Evolutionary conservation across 2,888 invertebrate species (phyloP), one percentile per base, ranked within the genome.

Genomic region (Drosophila siamana): DNA sequence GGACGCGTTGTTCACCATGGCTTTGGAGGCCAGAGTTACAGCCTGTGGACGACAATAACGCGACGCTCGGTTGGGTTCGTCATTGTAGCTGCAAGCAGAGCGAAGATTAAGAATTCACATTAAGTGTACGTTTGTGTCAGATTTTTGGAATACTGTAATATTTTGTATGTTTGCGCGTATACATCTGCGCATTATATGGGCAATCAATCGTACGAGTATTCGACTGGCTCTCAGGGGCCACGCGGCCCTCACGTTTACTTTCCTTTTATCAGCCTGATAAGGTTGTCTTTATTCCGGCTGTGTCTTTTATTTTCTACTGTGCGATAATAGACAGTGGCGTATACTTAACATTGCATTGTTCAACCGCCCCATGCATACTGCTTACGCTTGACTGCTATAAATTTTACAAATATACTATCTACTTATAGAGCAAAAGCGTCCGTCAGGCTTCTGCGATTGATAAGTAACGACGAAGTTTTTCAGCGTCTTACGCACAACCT

Each of bases 21-120:
- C 91, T 81, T 91, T 89, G 54, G 91, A 91, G 68, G 90, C 91
- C 64, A 92, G 80, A 65, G 90, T 91, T 69, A 91, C 89, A 69
- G 91, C 89, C 80, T 92, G 92, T 2, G 92, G 91, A 26, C 92
- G 92, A 72, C 91, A 92, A 67, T 90, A 92, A 75, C 89, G 90
- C 47, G 90, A 78, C 41, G 85, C 76, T 70, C 90, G 82, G 65
- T 89, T 90, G 67, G 88, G 73, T 69, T 92, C 92, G 71, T 92
- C 92, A 83, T 90, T 89, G 69, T 89, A 91, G 60, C 91, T 91
- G 78, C 7, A 88, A 85, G 11, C 9, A 33, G 62, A 69, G 5
- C 40, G 64, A 19, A 61, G 36, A 63, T 47, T 11, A 57, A 60
- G 61, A 65, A n/a, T 43, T 7, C 11, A 16, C 13, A 8, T 33